Base-by-base conservation (phyloP, 2,113 vertebrate species). In the Hystrix brachyura region DNA sequence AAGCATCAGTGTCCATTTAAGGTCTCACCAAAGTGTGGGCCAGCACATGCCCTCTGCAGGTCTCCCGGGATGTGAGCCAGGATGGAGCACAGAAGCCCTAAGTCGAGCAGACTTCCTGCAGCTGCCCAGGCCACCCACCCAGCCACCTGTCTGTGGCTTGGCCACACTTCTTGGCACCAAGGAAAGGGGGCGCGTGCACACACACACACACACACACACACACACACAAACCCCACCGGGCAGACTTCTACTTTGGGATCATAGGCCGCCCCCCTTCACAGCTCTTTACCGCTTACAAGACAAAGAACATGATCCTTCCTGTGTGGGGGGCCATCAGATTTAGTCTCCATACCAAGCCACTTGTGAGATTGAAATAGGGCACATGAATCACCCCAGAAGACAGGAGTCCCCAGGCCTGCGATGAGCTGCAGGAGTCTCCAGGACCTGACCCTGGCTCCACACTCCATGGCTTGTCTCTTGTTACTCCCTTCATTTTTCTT, bases 101-200 rank as follows among this genome's bases (percentile, higher is more conserved):
- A 23, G 7, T 3, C 0, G 6, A 57, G 15, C 13, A 8, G 4
- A 25, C 0, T 1, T 1, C 10, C 5, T 46, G 57, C 55, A 4
- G 46, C 2, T 18, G 0, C 14, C 11, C n/a, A 13, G 27, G 71
- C 11, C 29, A 32, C 23, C 62, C 32, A 3, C 29, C 5, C 23
- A 81, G 12, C 17, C 10, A 38, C 21, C 38, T 25, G 19, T 21
- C 18, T 23, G 21, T 8, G 4, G 9, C 5, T 10, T 34, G 65
- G 65, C 32, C 10, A 7, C 32, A 18, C 65, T 32, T n/a, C 34
- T n/a, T 17, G 11, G 38, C 10, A 23, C 10, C 21, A 12, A 5
- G 38, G 11, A 43, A 38, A 38, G 38, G 38, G 38, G 38, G 38
- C 38, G 38, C 38, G 38, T 38, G 38, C 38, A 38, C 38, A 38